Evolutionary conservation across 2,113 vertebrate species (phyloP).

Genomic region (Sebastes schlegelii): DNA sequence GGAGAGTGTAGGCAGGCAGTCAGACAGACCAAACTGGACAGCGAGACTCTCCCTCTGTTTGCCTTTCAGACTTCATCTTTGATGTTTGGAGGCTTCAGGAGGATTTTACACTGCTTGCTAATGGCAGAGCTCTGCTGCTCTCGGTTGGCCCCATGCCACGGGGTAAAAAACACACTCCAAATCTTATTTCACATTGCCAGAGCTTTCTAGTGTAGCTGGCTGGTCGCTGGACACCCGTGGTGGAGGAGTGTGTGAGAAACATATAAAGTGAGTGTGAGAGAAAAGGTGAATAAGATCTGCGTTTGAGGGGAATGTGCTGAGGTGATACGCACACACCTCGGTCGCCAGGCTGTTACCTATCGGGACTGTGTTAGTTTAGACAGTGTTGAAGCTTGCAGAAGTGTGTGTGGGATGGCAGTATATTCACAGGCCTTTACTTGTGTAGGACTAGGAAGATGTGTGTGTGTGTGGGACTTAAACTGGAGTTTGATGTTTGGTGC

Average conservation of each 20-base stretch:
- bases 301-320: background rate
- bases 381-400: slow-evolving; percentile 1
- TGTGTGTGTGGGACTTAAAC: slow-evolving; percentile 18
- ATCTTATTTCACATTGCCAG: slow-evolving; percentile 68
- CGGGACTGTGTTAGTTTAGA: slow-evolving; percentile 13
- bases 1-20: slow-evolving; percentile 21
- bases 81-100: slow-evolving; percentile 58
- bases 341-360: slow-evolving; percentile 11
- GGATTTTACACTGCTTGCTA: slow-evolving; percentile 56
- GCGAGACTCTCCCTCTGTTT: slow-evolving; percentile 49
- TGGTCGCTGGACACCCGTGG: slow-evolving; percentile 40
- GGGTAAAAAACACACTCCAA: slow-evolving; percentile 35
- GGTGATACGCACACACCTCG: slow-evolving; percentile 11
- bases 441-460: slow-evolving; percentile 13
- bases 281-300: background rate
- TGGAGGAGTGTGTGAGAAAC: slow-evolving; percentile 12
- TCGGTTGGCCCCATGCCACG: slow-evolving; percentile 36
- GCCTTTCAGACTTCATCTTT: slow-evolving; percentile 55
- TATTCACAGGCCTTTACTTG: slow-evolving; percentile 16
- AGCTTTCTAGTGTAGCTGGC: slow-evolving; percentile 25
- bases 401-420: slow-evolving; percentile 16
- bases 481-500: slow-evolving; percentile 42
- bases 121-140: slow-evolving; percentile 54
- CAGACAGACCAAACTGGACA: slow-evolving; percentile 33
- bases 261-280: slow-evolving; percentile 14